Percentiles rank a stretch among this genome's conserved stretches.
Conservation (phyloP, 2,797 vertebrate species). For the Sebastes matsubarae region DNA sequence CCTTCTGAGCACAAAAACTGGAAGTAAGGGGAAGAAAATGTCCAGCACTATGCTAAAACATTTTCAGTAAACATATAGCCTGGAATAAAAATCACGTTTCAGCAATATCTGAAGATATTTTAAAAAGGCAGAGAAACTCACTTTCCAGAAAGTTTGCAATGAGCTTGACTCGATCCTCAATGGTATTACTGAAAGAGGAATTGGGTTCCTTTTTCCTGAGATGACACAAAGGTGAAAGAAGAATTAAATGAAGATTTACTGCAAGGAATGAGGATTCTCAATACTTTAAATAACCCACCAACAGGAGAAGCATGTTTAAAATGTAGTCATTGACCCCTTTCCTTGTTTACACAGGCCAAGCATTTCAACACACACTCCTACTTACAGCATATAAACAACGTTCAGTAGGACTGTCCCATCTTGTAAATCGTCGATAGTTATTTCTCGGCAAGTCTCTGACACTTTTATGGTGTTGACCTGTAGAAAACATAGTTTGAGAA, state of each 20-base stretch:
- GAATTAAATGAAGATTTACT: background rate
- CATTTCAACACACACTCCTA: constrained; percentile 36
- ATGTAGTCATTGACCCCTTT: background rate
- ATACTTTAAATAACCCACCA: background rate
- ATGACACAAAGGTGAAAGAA: background rate
- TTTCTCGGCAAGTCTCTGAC: constrained; percentile 55
- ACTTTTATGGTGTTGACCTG: constrained; percentile 87
- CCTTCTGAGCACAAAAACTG: background rate
- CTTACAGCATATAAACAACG: constrained; percentile 88
- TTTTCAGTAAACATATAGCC: background rate
- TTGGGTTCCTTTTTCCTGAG: constrained; percentile 82
- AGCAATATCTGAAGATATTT: background rate
- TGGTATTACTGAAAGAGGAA: constrained; percentile 57
- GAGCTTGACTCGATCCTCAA: constrained; percentile 77
- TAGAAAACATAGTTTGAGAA: background rate
- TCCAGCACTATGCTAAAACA: background rate
- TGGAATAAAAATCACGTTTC: background rate
- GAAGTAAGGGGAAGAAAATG: background rate
- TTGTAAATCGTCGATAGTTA: constrained; percentile 78
- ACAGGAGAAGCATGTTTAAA: background rate
- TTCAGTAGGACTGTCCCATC: constrained; percentile 85
- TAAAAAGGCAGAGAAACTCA: constrained; percentile 67
- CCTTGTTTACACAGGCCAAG: background rate
- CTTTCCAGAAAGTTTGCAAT: constrained; percentile 86
- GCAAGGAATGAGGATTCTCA: background rate